Base-by-base conservation (phyloP, 2,113 vertebrate species). In the Colistium nudipinnis region DNA sequence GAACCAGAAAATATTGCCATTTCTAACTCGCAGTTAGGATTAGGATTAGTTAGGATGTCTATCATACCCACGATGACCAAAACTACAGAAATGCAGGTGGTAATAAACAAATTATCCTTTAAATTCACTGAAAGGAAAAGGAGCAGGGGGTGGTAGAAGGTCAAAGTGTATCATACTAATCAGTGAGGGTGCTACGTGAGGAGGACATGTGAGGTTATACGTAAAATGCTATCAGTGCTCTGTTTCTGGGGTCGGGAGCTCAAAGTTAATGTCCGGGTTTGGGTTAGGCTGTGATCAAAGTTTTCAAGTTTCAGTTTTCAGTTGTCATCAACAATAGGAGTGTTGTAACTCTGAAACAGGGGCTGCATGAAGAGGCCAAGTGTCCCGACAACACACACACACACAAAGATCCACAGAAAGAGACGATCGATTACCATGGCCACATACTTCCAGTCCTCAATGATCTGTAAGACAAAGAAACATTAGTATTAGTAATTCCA, bases 371-470 rank as follows among this genome's bases (percentile, higher is more conserved):
- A 94, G 65, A 94, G 90, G n/a, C 93, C 92, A 38, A 92, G 0
- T 0, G 93, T 94, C 51, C 92, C 93, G n/a, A 90, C 70, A 17
- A 94, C 90, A 20, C 93, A 94, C 48, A 93, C 93, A 38, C 88
- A 83, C 20, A 94, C 90, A 76, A 94, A 94, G 87, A 93, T 92
- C 92, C 92, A 93, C 76, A 93, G 75, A 83, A 93, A 93, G 74
- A 93, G 92, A 10, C 93, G 90, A 60, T 93, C 93, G 10, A 93
- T 93, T 71, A 93, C 93, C 93, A 93, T 93, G 19, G 93, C 93
- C n/a, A 93, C 93, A 2, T 93, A 93, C 64, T 93, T 93, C 93
- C 93, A 93, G 79, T 93, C 93, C 78, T 93, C 93, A 52, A 93
- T 92, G 54, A 93, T 91, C 93, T 93, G 84, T 33, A 39, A 57